Percentiles rank a stretch among this genome's conserved stretches.
Conservation (phyloP, 2,888 invertebrate species). For the Caenorhabditis parvicauda region DNA sequence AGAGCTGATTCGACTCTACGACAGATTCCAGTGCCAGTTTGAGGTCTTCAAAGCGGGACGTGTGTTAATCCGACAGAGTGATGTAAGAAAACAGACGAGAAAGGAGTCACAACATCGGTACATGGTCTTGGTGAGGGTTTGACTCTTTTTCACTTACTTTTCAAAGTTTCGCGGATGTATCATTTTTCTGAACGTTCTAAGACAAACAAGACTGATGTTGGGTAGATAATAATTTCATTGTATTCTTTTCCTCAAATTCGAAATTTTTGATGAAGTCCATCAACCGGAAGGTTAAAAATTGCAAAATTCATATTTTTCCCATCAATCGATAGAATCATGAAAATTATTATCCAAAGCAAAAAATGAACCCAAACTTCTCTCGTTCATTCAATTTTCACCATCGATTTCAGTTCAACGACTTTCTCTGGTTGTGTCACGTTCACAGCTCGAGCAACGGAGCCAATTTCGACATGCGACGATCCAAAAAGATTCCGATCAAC, state of each 20-base stretch:
- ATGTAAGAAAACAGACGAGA: conserved; percentile 52
- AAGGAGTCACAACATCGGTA: conserved; percentile 48
- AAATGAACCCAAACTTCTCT: not conserved
- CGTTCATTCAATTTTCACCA: not conserved
- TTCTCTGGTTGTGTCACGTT: conserved; percentile 52
- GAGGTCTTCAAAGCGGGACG: conserved; percentile 53
- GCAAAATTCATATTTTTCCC: too few species aligned
- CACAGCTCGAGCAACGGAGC: conserved; percentile 9
- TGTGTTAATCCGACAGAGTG: conserved; percentile 45
- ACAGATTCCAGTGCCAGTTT: conserved; percentile 49
- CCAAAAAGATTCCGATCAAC: conserved; percentile 50
- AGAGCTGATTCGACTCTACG: conserved; percentile 43
- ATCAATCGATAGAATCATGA: too few species aligned
- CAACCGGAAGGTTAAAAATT: too few species aligned
- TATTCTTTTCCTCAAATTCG: too few species aligned
- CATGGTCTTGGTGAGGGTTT: conserved; percentile 40
- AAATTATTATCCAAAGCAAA: too few species aligned
- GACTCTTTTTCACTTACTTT: not conserved
- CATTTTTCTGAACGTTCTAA: not conserved
- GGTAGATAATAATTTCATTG: too few species aligned
- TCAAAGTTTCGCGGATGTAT: too few species aligned
- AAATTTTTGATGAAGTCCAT: too few species aligned
- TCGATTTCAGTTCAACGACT: conserved; percentile 49
- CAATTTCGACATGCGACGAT: conserved; percentile 40
- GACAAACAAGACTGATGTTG: not conserved